Base-by-base conservation (phyloP, 2,113 vertebrate genomes). In the Typhlomys cinereus region DNA sequence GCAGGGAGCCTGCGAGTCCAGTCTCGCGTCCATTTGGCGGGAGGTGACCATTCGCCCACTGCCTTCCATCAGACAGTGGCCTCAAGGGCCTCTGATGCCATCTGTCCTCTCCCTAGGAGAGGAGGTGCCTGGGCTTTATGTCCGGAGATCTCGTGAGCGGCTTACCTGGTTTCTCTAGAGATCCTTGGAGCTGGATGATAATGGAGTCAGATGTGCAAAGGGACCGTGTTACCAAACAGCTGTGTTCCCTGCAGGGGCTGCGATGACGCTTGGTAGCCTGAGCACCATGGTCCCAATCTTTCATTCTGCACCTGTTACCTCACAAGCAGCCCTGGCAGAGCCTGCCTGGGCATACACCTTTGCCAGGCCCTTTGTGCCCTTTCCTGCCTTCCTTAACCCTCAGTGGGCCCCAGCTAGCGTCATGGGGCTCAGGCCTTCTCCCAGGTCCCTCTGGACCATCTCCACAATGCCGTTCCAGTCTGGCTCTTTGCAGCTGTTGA, bases 71-170 rank as follows among this genome's bases (percentile, higher is more conserved):
- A 36, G 29, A 44, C 27, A 54, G 59, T 34, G 31, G 5, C 54
- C 73, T 76, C 48, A 7, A 25, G n/a, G 52, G 85, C 71, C 31
- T 4, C 2, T 15, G 71, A 14, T 39, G 0, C 66, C 2, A 0
- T 1, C 14, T 0, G 0, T 12, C 36, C 18, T 78, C 31, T 39
- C 3, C 0, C 7, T 0, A 14, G 1, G 44, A 8, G 34, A n/a
- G 66, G 71, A 34, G 14, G 17, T 12, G 25, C 31, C 7, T 1
- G 0, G 21, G 36, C 39, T 18, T 70, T n/a, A 2, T 20, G n/a
- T 29, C 12, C 61, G 4, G 48, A 62, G 62, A 17, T 52, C 46
- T 64, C 29, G 21, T 18, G n/a, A 8, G 3, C 17, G 14, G 31
- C 14, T 36, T 27, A 21, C 4, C 46, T 13, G 4, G 31, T 50